Conservation (phyloP, 53 echinoderm and acorn worm genomes). For the Astropecten irregularis region DNA sequence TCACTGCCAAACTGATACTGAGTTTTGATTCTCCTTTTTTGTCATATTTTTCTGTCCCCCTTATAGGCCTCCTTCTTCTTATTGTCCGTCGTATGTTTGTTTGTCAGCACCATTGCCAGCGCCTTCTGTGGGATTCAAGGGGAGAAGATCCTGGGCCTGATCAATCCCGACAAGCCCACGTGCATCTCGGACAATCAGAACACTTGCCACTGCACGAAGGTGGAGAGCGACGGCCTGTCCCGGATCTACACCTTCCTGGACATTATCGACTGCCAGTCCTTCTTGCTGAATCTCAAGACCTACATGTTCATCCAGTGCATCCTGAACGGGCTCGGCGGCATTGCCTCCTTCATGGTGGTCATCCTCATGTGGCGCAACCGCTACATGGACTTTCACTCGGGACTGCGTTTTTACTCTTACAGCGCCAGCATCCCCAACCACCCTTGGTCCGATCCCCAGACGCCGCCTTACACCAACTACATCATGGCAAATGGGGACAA, state of each 20-base stretch:
- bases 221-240: slow-evolving; percentile 64
- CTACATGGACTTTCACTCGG: slow-evolving; percentile 98
- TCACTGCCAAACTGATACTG: no score
- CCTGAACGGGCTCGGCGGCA: slow-evolving; percentile 92
- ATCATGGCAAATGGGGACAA: slow-evolving; percentile 69
- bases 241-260: slow-evolving; percentile 80
- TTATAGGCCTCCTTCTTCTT: slow-evolving; percentile 88
- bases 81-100: slow-evolving; percentile 87
- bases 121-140: slow-evolving; percentile 98
- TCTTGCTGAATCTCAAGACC: slow-evolving; percentile 86
- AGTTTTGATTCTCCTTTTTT: no score
- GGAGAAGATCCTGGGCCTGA: slow-evolving; percentile 59
- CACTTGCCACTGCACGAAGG: slow-evolving; percentile 68
- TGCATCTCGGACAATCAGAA: slow-evolving; percentile 45
- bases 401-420: slow-evolving; percentile 95
- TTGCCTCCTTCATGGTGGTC: slow-evolving; percentile 86
- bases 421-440: slow-evolving; percentile 91
- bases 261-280: slow-evolving; percentile 74
- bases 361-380: slow-evolving; percentile 94
- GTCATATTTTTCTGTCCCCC: background rate
- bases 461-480: slow-evolving; percentile 78
- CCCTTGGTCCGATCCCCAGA: slow-evolving; percentile 86
- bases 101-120: slow-evolving; percentile 96
- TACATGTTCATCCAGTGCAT: slow-evolving; percentile 94
- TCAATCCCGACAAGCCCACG: slow-evolving; percentile 16